These are phyloP conservation scores for Eristalinus sepulchralis DNA, from an alignment of 2,888 invertebrate genomes.

Conservation along the genomic window DNA sequence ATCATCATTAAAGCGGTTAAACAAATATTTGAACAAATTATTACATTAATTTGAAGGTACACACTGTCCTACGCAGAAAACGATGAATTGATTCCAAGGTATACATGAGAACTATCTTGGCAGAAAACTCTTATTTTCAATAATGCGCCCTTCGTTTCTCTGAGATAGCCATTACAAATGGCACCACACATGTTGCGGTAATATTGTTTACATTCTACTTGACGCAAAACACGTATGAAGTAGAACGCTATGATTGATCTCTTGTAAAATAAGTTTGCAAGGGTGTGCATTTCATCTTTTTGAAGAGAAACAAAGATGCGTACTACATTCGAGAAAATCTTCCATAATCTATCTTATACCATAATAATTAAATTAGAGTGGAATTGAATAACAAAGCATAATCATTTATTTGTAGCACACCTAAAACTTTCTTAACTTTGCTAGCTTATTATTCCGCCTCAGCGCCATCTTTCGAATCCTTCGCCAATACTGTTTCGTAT, in stretches of 20 bases:
- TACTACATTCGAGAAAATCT: too few relatives aligned
- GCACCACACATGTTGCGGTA: too few relatives aligned
- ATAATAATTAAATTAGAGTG: too few relatives aligned
- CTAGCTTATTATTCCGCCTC: conserved; percentile 84
- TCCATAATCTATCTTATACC: too few relatives aligned
- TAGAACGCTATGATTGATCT: too few relatives aligned
- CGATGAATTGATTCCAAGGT: neutral
- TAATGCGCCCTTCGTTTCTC: neutral
- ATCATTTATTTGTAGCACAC: neutral
- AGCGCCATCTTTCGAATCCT: conserved; percentile 86
- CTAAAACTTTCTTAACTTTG: conserved; percentile 84
- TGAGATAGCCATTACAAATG: too few relatives aligned
- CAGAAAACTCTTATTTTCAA: neutral
- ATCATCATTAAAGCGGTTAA: conserved; percentile 9
- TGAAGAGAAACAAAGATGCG: too few relatives aligned
- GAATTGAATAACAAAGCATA: neutral
- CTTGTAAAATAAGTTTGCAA: too few relatives aligned
- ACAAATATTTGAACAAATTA: conserved; percentile 22
- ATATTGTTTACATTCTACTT: neutral
- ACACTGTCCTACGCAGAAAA: neutral
- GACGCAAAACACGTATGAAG: too few relatives aligned
- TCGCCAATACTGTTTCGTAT: conserved; percentile 91
- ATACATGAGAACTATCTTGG: neutral
- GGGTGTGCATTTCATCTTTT: too few relatives aligned
- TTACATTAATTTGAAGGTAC: neutral